Base-by-base conservation (phyloP, 2,797 vertebrate species). In the Falco novaeseelandiae region DNA sequence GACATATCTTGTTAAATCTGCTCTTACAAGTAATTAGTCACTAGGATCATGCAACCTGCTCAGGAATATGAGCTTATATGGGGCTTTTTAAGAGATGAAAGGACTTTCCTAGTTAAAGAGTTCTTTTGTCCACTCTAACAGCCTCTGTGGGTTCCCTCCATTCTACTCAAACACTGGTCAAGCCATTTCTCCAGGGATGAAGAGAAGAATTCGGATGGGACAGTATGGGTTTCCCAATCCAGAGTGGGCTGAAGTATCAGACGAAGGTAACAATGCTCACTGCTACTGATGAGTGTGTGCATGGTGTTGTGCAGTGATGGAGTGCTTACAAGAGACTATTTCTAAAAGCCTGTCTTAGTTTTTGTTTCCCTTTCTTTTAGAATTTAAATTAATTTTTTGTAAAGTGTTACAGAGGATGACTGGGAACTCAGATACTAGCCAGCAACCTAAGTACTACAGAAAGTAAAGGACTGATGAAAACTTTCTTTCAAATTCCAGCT, bases 121-220 rank as follows among this genome's bases (percentile, higher is more conserved):
- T 55, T 88, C 38, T 90, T 92, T 70, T 90, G 26, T 93, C 7
- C 52, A 29, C 54, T 93, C 81, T 91, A 91, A 4, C 94, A 99
- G 99, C 93, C 96, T 99, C 77, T 99, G 99, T 83, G 99, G 99
- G 52, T 99, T 99, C 93, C 99, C 99, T 54, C 99, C 99, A 0
- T 99, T 99, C 98, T 99, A 99, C 98, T 99, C 99, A 76, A 99
- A 99, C 98, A 99, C 99, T 0, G 99, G 99, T 83, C 99, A 99
- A 97, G 99, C 99, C 93, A 99, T 99, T 97, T 99, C 99, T 71
- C 99, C 99, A 1, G 99, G 99, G 23, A 99, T 99, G 99, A 99
- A 99, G 97, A 99, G 98, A 89, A 98, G 99, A 91, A 99, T 99
- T 97, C 98, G 99, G 42, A 99, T 99, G 98, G 99, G 99, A 81